Base-by-base conservation (phyloP, 2,888 invertebrate genomes). In the Eupithecia pulchellata region DNA sequence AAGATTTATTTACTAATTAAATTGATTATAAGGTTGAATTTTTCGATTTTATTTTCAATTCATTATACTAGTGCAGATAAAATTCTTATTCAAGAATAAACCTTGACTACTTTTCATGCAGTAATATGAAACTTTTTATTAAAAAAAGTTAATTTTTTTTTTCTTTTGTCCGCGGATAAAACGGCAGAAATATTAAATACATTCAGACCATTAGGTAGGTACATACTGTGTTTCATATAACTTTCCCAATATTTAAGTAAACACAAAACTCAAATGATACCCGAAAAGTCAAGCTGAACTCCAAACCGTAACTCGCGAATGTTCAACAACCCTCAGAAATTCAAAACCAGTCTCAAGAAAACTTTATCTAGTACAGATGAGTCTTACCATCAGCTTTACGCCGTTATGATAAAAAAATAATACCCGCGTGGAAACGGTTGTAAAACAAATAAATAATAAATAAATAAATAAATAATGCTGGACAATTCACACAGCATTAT, bases 231-330 rank as follows among this genome's bases (percentile, higher is more conserved):
- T 47, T 47, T 47, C 47, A 20, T 9, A 47, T 47, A 47, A 47
- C 47, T 47, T 47, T 47, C 47, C 47, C 47, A 52, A 52, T 52
- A 52, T 52, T 9, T 52, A 52, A 20, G 25, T 52, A 11, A 52
- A 52, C 42, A n/a, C 25, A 52, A 52, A n/a, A 52, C 52, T 52
- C 52, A 52, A 52, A 52, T 52, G 52, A 29, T 57, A 57, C 57
- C 57, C 17, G 13, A 57, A 14, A 57, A 57, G 57, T 57, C 11
- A 55, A 55, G 5, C 55, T 55, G 14, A 57, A 57, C 57, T 57
- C 17, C 17, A 13, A 11, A 6, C 57, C 57, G 52, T 57, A 57
- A 27, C 57, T 57, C 14, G 27, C 57, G 52, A 52, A 57, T 57
- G 57, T 57, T 57, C 57, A 29, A 57, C 27, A 57, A 13, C 27